These are phyloP conservation scores for Aulostomus chinensis DNA, from an alignment of 2,797 vertebrate species.

Conservation along the genomic window DNA sequence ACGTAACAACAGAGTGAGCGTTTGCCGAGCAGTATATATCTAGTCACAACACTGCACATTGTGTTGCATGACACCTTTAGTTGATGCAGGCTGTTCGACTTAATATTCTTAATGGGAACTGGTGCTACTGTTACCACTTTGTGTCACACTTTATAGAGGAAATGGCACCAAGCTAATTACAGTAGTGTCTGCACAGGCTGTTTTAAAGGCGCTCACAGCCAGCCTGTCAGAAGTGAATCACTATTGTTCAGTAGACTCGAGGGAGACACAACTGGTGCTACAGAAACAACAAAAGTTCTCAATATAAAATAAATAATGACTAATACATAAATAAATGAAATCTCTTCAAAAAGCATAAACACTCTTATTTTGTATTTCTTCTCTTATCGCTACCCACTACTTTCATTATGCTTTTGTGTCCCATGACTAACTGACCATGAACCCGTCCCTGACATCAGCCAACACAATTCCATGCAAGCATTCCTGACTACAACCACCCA, in stretches of 20 bases:
- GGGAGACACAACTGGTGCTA: conserved; percentile 18
- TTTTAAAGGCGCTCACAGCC: conserved; percentile 39
- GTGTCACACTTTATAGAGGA: conserved; percentile 40
- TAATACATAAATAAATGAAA: too few relatives aligned
- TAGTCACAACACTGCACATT: background rate
- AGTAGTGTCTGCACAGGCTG: conserved; percentile 28
- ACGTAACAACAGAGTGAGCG: background rate
- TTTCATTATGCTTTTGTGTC: too few relatives aligned
- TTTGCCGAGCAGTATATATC: too few relatives aligned
- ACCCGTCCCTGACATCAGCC: too few relatives aligned
- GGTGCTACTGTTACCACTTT: conserved; percentile 24
- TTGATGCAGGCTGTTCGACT: conserved; percentile 4
- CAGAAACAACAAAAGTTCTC: conserved; percentile 13
- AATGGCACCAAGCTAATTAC: conserved; percentile 54
- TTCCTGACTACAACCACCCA: too few relatives aligned
- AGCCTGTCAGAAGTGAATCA: conserved; percentile 44
- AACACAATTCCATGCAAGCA: too few relatives aligned
- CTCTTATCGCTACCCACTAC: too few relatives aligned
- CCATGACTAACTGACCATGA: too few relatives aligned
- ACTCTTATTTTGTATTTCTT: too few relatives aligned
- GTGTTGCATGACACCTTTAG: conserved; percentile 5
- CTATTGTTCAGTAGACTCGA: conserved; percentile 48
- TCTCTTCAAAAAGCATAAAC: too few relatives aligned
- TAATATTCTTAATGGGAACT: conserved; percentile 17
- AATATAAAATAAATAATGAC: conserved; percentile 12